phyloP scores from a whole-genome alignment of 2,113 vertebrate genomes.

The Gobius niger region DNA sequence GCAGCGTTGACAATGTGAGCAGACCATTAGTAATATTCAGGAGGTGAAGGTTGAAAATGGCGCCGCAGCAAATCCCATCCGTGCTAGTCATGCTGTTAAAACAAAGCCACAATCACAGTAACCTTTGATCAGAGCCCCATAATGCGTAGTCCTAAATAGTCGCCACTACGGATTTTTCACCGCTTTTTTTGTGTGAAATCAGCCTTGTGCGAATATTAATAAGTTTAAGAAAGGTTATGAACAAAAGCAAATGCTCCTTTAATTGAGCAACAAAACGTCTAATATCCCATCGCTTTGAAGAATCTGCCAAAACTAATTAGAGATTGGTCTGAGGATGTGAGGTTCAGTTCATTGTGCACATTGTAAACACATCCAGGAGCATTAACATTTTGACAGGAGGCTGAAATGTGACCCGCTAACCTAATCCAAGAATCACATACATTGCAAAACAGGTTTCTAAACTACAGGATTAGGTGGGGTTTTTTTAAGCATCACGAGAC shows the following conservation, averaged over 20 bases:
- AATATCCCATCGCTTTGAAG: too few species aligned
- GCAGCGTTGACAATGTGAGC: conserved; percentile 51
- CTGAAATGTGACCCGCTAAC: too few species aligned
- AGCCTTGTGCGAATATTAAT: background rate
- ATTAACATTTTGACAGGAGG: too few species aligned
- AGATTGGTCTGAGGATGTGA: too few species aligned
- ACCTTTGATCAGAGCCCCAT: background rate
- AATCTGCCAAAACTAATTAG: too few species aligned
- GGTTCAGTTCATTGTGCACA: too few species aligned
- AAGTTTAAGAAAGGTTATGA: background rate
- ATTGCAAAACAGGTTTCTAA: too few species aligned
- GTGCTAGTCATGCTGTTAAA: background rate
- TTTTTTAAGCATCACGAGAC: too few species aligned
- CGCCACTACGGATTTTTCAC: background rate
- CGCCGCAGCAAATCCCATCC: background rate
- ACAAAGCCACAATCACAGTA: conserved; percentile 1
- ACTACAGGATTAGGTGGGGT: too few species aligned
- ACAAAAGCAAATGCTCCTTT: background rate
- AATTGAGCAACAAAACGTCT: too few species aligned
- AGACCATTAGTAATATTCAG: conserved; percentile 55
- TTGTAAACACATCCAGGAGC: too few species aligned
- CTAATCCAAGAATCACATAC: too few species aligned
- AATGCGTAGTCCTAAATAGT: background rate
- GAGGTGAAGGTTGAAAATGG: conserved; percentile 30
- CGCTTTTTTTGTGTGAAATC: background rate